Evolutionary conservation across 2,888 invertebrate genomes (phyloP), one percentile per base, ranked within the genome.

Genomic region (Pseudolycoriella hygida): DNA sequence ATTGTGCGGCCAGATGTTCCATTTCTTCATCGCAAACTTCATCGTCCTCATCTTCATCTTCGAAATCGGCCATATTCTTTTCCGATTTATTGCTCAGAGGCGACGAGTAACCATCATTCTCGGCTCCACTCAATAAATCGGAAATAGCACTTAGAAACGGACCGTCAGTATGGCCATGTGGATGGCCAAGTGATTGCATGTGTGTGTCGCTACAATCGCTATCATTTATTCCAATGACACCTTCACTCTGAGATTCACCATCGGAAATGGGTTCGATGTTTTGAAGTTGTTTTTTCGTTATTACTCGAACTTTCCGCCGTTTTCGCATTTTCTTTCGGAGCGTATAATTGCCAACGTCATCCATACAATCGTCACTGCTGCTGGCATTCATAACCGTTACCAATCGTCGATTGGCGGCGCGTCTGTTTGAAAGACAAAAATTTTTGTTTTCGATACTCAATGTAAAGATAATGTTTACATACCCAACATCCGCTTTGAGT

Each of bases 51-150:
- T 87, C 88, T 55, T 79, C 78, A 4, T 90, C 92, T 56, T 93
- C 93, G 56, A 93, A 84, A 63, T 93, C 92, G 0, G 88, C 89
- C 76, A 92, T 80, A 62, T 92, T 92, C 53, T 92, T 89, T 56
- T 90, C 90, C 2, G 90, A 90, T 66, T 92, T 90, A 54, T 85
- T 88, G 50, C 89, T 90, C 69, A 89, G 79, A 30, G 86, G 76
- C 1, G 90, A 90, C n/a, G 90, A 90, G 54, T 89, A 87, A n/a
- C 87, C 89, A 55, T 80, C 80, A 46, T 78, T 79, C 53, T 81
- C 80, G 45, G 76, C 77, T 0, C 74, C 75, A 51, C 73, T 73
- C 5, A 66, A 48, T 30, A 65, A 53, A 44, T 66, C 64, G 18
- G 61, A 58, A 43, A 66, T 71, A 19, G 71, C 67, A 17, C 66